Conservation (phyloP, 1,140 invertebrate genomes). For the Anastrepha ludens region DNA sequence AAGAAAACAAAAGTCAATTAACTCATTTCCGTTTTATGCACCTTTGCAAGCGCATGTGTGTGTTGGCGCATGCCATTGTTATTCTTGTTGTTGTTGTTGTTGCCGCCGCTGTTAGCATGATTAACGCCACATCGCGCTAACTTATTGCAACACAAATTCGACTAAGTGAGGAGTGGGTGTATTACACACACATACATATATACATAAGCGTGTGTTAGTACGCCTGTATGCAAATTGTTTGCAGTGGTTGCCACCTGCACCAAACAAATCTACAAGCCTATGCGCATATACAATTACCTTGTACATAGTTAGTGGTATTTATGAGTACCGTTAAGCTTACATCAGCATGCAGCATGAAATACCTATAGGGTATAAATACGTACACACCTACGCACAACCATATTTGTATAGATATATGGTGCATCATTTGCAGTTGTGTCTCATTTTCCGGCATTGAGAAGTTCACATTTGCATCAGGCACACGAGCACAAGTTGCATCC, state of each 20-base stretch:
- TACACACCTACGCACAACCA: not conserved
- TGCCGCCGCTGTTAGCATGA: slow-evolving; percentile 17
- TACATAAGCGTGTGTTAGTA: not conserved
- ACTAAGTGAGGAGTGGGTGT: not conserved
- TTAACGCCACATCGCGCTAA: not conserved
- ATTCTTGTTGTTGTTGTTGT: not conserved
- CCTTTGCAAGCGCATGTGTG: not conserved
- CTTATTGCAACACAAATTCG: not conserved
- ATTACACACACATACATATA: not conserved
- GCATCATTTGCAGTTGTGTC: slow-evolving; percentile 40
- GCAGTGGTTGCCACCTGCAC: not conserved
- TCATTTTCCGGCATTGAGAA: slow-evolving; percentile 37
- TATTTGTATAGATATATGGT: not conserved
- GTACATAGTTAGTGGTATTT: not conserved
- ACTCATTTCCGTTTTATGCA: slow-evolving; percentile 14
- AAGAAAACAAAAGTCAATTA: slow-evolving; percentile 52
- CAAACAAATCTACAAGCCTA: not conserved
- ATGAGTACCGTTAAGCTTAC: slow-evolving; percentile 33
- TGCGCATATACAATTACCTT: not conserved
- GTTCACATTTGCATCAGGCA: not conserved
- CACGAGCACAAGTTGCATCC: not conserved
- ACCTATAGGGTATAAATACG: not conserved
- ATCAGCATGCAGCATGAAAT: slow-evolving; percentile 7
- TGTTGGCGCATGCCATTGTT: not conserved
- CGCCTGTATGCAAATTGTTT: not conserved